Percentiles rank a stretch among this genome's conserved stretches.
phyloP scores from a whole-genome alignment of 2,797 vertebrate genomes.

The Rhinoraja longicauda region DNA sequence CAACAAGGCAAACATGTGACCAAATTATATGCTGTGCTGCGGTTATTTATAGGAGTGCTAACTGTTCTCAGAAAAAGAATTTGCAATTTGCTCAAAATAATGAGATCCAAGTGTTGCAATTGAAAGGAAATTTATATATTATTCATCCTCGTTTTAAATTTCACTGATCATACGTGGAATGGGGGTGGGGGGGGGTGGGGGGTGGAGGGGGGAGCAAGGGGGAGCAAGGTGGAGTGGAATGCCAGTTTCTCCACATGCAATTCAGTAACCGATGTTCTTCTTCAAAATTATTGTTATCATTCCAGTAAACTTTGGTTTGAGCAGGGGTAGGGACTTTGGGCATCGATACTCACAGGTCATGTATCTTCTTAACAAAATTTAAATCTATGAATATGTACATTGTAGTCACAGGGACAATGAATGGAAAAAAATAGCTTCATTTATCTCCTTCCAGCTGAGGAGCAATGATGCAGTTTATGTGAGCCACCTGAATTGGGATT shows the following conservation, averaged over 20 bases:
- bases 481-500: not conserved
- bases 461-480: not conserved
- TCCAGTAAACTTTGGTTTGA: not conserved
- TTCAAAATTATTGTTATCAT: not conserved
- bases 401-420: not conserved
- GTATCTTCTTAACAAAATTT: not conserved
- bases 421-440: not conserved
- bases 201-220: too few species aligned
- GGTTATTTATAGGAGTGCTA: slow-evolving; percentile 9
- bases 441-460: not conserved
- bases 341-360: not conserved
- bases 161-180: not conserved
- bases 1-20: not conserved
- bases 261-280: not conserved
- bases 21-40: not conserved
- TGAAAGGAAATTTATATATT: not conserved
- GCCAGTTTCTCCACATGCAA: not conserved
- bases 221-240: not conserved
- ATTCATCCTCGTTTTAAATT: not conserved
- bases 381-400: not conserved
- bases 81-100: slow-evolving; percentile 13
- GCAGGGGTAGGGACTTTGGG: not conserved
- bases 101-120: not conserved
- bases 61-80: not conserved
- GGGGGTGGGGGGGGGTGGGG: too few species aligned